Conservation (phyloP, 1,140 invertebrate genomes). For the Meloidogyne chitwoodi region DNA sequence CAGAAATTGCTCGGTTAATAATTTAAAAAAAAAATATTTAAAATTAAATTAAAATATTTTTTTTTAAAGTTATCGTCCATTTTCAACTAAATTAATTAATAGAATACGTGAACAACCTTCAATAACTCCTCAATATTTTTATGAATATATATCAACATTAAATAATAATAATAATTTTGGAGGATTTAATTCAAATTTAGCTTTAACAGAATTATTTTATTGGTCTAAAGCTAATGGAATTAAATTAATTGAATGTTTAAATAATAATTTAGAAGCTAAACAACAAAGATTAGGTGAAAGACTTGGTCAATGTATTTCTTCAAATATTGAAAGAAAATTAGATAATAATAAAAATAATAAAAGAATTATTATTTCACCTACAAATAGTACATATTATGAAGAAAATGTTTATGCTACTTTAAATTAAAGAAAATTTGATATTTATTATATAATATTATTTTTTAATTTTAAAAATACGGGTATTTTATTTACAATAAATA, state of each 20-base stretch:
- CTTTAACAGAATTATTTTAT: conserved; percentile 48
- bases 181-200: conserved; percentile 14
- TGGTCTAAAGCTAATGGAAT: conserved; percentile 53
- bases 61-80: conserved; percentile 37
- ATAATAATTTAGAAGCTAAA: conserved; percentile 34
- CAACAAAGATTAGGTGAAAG: conserved; percentile 44
- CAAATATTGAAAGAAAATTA: conserved; percentile 20
- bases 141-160: conserved; percentile 39
- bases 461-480: too few species aligned
- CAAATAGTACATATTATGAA: background rate
- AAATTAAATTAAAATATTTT: background rate
- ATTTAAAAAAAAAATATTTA: background rate
- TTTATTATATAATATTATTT: too few species aligned
- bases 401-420: conserved; percentile 50
- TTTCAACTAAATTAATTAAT: conserved; percentile 37
- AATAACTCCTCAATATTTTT: conserved; percentile 41
- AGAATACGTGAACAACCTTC: conserved; percentile 30
- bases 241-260: conserved; percentile 38
- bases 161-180: conserved; percentile 31
- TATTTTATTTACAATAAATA: too few species aligned
- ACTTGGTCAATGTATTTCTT: conserved; percentile 38
- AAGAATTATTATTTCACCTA: background rate
- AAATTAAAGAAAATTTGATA: background rate
- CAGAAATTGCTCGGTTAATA: conserved; percentile 40
- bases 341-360: background rate